Base-by-base conservation (phyloP, 2,113 vertebrate genomes). In the Caloenas nicobarica region DNA sequence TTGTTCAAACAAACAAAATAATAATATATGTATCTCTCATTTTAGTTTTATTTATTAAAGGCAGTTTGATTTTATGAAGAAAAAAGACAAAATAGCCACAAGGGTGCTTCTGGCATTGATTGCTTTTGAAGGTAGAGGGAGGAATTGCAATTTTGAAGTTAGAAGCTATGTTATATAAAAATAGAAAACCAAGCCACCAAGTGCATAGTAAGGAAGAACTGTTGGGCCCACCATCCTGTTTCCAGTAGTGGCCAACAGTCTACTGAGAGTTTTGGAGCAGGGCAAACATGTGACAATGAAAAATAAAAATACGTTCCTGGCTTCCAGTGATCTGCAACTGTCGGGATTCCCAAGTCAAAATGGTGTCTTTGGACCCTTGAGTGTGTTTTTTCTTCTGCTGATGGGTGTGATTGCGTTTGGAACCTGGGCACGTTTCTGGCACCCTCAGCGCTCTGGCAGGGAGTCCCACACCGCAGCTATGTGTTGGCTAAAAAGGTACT, bases 311-410 rank as follows among this genome's bases (percentile, higher is more conserved):
- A 50, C 6, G 73, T 65, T 70, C 33, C 42, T 10, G 8, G 9
- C 33, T 69, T 72, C n/a, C 25, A 48, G 14, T 22, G 53, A 61
- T 28, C 66, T 69, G 33, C 28, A 18, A 42, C 10, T 58, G 16
- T 64, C 51, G 33, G 16, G 61, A 25, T 69, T 90, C 17, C 8
- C 0, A 1, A 68, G 10, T 4, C 4, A 2, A 69, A 62, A 88
- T 10, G 9, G 13, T 4, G 0, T 62, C n/a, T 88, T 86, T 0
- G 1, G n/a, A 70, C 28, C 10, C 10, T 16, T 25, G 10, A 40
- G 4, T 4, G 1, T 33, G 33, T 36, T 64, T 79, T n/a, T 29
- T 4, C 8, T 54, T 78, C 29, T 81, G 25, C 15, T 86, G 9
- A 10, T 34, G 36, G 31, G 4, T 50, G 19, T 51, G 28, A 54